Conservation (phyloP, 2,797 vertebrate genomes). For the Urophycis tenuis region DNA sequence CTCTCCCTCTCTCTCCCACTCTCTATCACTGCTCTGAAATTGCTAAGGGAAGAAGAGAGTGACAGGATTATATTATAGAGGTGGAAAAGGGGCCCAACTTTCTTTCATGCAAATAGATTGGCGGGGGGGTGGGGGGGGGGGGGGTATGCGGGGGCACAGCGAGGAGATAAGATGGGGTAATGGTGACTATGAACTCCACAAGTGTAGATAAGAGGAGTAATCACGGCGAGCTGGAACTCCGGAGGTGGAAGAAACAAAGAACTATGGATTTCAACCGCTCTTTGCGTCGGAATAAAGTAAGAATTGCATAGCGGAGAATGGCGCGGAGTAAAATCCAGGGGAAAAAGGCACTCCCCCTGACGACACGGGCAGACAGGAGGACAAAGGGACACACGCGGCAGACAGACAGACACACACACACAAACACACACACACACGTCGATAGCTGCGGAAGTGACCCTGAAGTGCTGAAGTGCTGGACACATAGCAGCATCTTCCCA, state of each 20-base stretch:
- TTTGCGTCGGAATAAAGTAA: neutral
- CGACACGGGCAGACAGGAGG: no score
- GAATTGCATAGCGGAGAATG: neutral
- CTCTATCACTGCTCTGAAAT: conserved; percentile 15
- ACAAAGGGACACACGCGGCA: no score
- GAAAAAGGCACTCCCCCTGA: no score
- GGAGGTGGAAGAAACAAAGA: neutral
- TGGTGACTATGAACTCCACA: neutral
- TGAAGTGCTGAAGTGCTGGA: no score
- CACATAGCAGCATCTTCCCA: no score
- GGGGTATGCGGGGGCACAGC: neutral
- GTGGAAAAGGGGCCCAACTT: conserved; percentile 10
- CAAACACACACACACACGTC: no score
- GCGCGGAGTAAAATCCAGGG: neutral
- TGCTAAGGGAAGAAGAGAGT: conserved; percentile 22
- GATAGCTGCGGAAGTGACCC: no score
- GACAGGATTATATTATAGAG: conserved; percentile 23
- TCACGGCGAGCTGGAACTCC: neutral
- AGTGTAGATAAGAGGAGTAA: neutral
- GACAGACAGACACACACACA: no score
- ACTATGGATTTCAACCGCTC: neutral
- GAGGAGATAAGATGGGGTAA: conserved; percentile 16
- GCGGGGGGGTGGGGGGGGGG: neutral
- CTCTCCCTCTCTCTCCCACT: neutral
- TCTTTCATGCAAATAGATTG: conserved; percentile 12